Base-by-base conservation (phyloP, 37 sponge, comb jelly and placozoan species). In the Halichondria panicea region DNA sequence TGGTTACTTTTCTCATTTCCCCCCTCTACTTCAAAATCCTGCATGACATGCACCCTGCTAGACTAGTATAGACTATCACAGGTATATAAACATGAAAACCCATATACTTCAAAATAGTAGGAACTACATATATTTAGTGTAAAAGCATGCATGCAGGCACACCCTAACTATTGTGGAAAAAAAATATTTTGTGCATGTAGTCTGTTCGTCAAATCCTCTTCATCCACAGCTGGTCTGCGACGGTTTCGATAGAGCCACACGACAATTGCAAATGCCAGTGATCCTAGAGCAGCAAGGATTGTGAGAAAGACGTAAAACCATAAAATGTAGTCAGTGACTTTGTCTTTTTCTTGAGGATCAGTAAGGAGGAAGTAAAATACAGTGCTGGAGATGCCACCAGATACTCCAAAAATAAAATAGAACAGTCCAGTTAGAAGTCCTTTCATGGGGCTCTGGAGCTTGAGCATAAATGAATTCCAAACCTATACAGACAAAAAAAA, bases 381-480 rank as follows among this genome's bases (percentile, higher is more conserved):
- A 1, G 46, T 15, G 13, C 32, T 12, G 21, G 46, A 36, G 7
- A 45, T 19, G 5, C 38, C 60, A 45, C 43, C 31, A 34, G 63
- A 45, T 31, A 58, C 19, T 2, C 63, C 48, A 33, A 64, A 63
- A 22, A 81, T 6, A 19, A 63, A 72, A 48, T 43, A 76, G 76
- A 76, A 76, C 64, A 76, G 45, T 50, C 82, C 82, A 48, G 46
- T 81, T n/a, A 72, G 53, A 13, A 81, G 71, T 48, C 82, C 82
- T 46, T 72, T 81, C 74, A 72, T 81, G 37, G 42, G 72, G 5
- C n/a, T 81, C 43, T 2, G 82, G 82, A 33, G 73, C 45, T 32
- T 81, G 82, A 24, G 82, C 82, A 72, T 64, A 81, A 32, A 81
- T 59, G 52, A 81, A 81, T 55, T 81, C 82, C 55, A 81, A 42